A percentile compares a stretch with the other conserved stretches of the same genome.
phyloP scores from a whole-genome alignment of 2,797 vertebrate species.

The Sebastes minor region DNA sequence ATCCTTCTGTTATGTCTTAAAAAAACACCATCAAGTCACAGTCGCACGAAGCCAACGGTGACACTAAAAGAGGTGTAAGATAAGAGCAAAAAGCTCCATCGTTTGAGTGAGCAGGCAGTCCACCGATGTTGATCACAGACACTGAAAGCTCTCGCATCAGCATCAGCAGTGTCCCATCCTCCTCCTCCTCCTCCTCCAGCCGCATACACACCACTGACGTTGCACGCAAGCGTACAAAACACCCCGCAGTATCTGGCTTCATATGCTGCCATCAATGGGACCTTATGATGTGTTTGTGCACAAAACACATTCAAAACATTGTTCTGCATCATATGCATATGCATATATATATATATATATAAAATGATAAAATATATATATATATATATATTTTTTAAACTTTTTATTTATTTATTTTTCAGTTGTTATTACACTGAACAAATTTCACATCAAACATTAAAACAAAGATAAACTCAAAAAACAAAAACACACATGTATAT shows the following conservation, averaged over 20 bases:
- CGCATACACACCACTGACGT: slow-evolving; percentile 77
- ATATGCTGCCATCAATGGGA: not conserved
- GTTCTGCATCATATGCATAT: not conserved
- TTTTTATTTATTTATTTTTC: no score
- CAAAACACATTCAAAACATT: not conserved
- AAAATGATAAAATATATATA: not conserved
- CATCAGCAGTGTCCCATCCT: slow-evolving; percentile 75
- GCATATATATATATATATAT: not conserved
- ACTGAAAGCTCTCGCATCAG: slow-evolving; percentile 78
- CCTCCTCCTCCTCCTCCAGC: slow-evolving; percentile 69
- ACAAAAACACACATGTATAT: no score
- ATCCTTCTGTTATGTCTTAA: not conserved
- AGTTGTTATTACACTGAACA: no score
- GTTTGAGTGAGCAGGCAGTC: not conserved
- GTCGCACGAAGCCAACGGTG: not conserved
- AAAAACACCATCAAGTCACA: not conserved
- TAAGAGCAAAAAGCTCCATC: slow-evolving; percentile 4
- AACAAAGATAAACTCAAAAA: no score
- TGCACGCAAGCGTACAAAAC: slow-evolving; percentile 76
- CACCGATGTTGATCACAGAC: slow-evolving; percentile 64
- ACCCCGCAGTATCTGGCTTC: slow-evolving; percentile 69
- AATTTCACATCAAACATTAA: no score
- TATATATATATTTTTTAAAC: no score
- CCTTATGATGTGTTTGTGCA: not conserved
- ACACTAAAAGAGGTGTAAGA: not conserved